Evolutionary conservation across 2,888 invertebrate genomes (phyloP), one percentile per base, ranked within the genome.

Genomic region (Congeria kusceri): DNA sequence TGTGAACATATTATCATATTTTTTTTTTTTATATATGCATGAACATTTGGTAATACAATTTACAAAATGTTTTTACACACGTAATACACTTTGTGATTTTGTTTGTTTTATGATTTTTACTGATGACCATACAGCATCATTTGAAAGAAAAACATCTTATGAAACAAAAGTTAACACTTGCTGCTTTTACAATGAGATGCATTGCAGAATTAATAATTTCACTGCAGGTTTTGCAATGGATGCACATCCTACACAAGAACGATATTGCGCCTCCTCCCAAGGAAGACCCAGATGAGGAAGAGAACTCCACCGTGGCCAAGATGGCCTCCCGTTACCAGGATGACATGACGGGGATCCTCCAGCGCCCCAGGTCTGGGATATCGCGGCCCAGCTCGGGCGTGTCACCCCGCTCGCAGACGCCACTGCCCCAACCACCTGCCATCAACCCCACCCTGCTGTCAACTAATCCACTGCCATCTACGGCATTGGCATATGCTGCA

Each of bases 181-280:
- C n/a, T n/a, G n/a, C n/a, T n/a, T n/a, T n/a, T n/a, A n/a, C n/a
- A n/a, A n/a, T n/a, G n/a, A n/a, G n/a, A n/a, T n/a, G n/a, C n/a
- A n/a, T n/a, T n/a, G n/a, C n/a, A n/a, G n/a, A n/a, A n/a, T 39
- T 3, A 53, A 23, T 53, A 9, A 15, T 25, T 20, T 20, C 53
- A 20, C 78, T 79, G 23, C 84, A 93, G 93, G 87, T 93, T 11
- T 39, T 93, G 13, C 91, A 93, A 61, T 93, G 93, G 93, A 75
- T 92, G 15, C 92, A 91, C 23, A 79, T 92, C 11, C 85, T 85
- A 49, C 91, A 92, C 81, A 91, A 89, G 71, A 73, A 66, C 27
- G 90, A 90, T 20, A 85, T 91, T 20, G 66, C 85, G 5, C 90
- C 90, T 13, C 88, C 87, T n/a, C 83, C 82, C 25, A 85, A 85